Percentiles rank a stretch among this genome's conserved stretches.
Conservation (phyloP, 2,113 vertebrate species). For the Notechis scutatus region DNA sequence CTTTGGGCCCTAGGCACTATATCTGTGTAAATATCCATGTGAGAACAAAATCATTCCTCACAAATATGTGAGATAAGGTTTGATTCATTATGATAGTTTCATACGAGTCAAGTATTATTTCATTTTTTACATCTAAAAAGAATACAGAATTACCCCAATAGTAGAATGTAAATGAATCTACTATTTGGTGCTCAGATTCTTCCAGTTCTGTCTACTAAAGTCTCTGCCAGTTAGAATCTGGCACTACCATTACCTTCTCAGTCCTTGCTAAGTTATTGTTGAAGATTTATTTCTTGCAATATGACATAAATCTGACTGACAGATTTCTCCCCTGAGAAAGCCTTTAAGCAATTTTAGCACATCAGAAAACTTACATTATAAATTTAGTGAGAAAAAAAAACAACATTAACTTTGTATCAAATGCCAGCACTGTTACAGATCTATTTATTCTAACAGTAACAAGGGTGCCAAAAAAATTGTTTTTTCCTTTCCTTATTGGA, state of each 20-base stretch:
- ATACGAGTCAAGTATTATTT: background rate
- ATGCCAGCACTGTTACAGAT: constrained; percentile 9
- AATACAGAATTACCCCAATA: background rate
- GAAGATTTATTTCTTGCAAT: constrained; percentile 8
- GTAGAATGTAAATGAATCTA: background rate
- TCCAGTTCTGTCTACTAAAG: background rate
- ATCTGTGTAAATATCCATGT: background rate
- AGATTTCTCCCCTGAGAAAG: constrained; percentile 19
- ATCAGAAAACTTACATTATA: constrained; percentile 37
- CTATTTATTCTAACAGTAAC: constrained; percentile 29
- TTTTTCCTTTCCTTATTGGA: background rate
- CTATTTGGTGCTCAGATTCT: background rate
- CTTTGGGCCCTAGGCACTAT: background rate
- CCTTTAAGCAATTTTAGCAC: constrained; percentile 19
- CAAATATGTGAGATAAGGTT: background rate
- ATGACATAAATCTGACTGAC: constrained; percentile 17
- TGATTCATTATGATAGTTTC: background rate
- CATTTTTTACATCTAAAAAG: background rate
- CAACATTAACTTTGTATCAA: constrained; percentile 30
- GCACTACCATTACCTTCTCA: constrained; percentile 1
- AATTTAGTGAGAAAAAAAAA: constrained; percentile 23
- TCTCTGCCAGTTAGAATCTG: background rate
- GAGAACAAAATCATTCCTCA: background rate
- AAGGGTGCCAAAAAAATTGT: background rate
- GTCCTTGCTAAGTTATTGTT: background rate